Base-by-base conservation (phyloP, 2,113 vertebrate genomes). In the Nycticebus coucang region DNA sequence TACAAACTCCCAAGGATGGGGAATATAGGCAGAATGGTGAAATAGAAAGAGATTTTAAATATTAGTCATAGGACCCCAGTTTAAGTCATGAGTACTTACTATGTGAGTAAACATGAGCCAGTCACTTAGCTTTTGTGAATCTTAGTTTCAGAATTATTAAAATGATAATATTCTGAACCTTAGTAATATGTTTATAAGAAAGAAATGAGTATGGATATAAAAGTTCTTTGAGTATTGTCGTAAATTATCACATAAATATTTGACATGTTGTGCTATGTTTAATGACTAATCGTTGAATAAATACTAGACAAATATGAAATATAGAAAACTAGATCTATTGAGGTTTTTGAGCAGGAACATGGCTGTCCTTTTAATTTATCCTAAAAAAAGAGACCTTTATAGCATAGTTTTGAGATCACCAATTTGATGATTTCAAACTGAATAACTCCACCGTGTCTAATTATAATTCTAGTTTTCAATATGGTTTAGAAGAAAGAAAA, bases 81-180 rank as follows among this genome's bases (percentile, higher is more conserved):
- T 93, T 91, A 28, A 84, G 9, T 77, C 33, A 89, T 87, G 75
- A 53, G 26, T 93, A 19, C 18, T 60, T 81, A 57, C 18, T 86
- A 35, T 30, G 12, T 78, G 11, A 81, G 24, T 72, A 84, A 87
- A 88, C 28, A 89, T 17, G 11, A 96, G 22, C 4, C 62, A 68
- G 21, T 77, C 64, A 75, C 28, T 89, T 89, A 83, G 87, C 7
- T 85, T 91, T 72, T 89, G 21, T 57, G 55, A 90, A 92, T 4
- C 17, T 91, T 71, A 60, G 28, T 95, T 95, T 93, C n/a, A 93
- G 45, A 95, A 57, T 89, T 69, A 84, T 72, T 95, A 94, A 72
- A 87, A 84, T 83, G 24, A 60, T 85, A 81, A 84, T 66, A 92
- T 89, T 83, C 55, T 59, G 18, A 45, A 10, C 11, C 64, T 78